phyloP scores from a whole-genome alignment of 1,140 invertebrate species.

The Lycorma delicatula region DNA sequence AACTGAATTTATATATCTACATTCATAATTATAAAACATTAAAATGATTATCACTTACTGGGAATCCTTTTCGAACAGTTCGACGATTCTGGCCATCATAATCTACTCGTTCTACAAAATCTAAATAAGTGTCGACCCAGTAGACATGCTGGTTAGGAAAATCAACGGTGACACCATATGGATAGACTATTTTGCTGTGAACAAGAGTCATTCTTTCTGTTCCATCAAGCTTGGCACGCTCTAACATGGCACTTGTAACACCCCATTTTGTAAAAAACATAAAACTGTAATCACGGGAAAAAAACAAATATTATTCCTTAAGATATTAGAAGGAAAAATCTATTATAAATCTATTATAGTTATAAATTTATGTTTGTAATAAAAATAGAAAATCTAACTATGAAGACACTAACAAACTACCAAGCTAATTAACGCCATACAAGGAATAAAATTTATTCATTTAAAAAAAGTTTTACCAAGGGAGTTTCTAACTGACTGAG shows the following conservation, averaged over 20 bases:
- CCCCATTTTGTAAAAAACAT: conserved; percentile 75
- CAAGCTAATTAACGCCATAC: no score
- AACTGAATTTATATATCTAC: no score
- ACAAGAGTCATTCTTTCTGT: conserved; percentile 45
- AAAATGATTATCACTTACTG: conserved; percentile 35
- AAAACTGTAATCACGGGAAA: conserved; percentile 43
- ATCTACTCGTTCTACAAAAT: conserved; percentile 60
- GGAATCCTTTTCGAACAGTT: conserved; percentile 51
- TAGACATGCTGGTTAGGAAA: conserved; percentile 62
- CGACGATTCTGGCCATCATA: conserved; percentile 56
- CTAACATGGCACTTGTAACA: conserved; percentile 48
- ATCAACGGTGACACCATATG: conserved; percentile 60
- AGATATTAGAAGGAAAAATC: neutral
- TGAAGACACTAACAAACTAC: no score
- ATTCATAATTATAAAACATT: neutral
- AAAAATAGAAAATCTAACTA: no score
- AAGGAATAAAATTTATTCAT: no score
- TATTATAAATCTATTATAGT: no score
- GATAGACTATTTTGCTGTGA: conserved; percentile 59
- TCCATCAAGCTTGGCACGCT: conserved; percentile 53
- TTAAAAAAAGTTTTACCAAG: no score
- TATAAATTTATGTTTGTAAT: no score
- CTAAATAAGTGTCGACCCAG: conserved; percentile 70
- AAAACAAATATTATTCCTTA: neutral
- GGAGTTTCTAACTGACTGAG: no score